Conservation (phyloP, 2,888 invertebrate species). For the Ectropis crepuscularia region DNA sequence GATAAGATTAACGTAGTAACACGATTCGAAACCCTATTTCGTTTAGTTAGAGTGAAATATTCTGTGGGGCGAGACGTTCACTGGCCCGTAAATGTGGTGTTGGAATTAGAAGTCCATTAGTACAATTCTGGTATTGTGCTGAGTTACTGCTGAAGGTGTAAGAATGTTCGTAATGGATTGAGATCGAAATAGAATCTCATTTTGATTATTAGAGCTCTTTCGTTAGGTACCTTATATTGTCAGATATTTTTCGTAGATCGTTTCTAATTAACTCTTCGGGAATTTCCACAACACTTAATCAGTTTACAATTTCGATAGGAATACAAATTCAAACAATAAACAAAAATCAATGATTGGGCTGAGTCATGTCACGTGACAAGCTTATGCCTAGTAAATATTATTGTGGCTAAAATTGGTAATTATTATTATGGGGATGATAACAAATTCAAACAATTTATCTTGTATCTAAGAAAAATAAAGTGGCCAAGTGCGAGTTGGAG, state of each 20-base stretch:
- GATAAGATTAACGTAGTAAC: conserved; percentile 9
- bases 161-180: conserved; percentile 31
- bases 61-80: background rate
- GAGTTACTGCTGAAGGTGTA: conserved; percentile 26
- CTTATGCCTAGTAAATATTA: too few species aligned
- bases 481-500: too few species aligned
- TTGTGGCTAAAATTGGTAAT: too few species aligned
- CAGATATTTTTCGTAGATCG: background rate
- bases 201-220: conserved; percentile 21
- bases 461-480: too few species aligned
- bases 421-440: too few species aligned
- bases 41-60: conserved; percentile 3
- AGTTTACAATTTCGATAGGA: too few species aligned
- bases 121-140: conserved; percentile 26
- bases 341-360: too few species aligned
- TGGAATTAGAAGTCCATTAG: conserved; percentile 30
- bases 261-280: background rate
- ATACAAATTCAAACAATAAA: too few species aligned
- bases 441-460: too few species aligned
- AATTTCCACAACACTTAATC: too few species aligned
- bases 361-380: too few species aligned
- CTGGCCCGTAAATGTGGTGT: conserved; percentile 25
- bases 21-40: conserved; percentile 5
- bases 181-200: conserved; percentile 21
- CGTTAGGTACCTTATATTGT: background rate